These are phyloP conservation scores for Trypoxylon attenuatum DNA, from an alignment of 2,888 invertebrate species.

Conservation along the genomic window DNA sequence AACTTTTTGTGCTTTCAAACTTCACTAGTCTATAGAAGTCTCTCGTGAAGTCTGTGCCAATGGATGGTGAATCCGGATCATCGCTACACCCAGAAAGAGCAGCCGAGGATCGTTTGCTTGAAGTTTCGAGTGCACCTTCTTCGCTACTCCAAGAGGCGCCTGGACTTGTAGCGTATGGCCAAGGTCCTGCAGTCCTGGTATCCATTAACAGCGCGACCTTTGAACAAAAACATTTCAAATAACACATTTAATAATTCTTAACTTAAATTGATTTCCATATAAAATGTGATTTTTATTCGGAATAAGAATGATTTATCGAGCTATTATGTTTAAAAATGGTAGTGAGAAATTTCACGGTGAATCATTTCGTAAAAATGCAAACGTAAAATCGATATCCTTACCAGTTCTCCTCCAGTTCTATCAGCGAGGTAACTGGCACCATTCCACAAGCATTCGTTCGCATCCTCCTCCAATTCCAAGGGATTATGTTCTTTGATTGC, in stretches of 20 bases:
- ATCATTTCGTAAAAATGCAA: background rate
- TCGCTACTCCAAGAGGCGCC: conserved; percentile 77
- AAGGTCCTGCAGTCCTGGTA: conserved; percentile 77
- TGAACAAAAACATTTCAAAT: background rate
- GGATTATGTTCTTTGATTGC: conserved; percentile 85
- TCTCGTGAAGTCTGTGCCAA: conserved; percentile 85
- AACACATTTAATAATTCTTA: too few species aligned
- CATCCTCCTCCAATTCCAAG: conserved; percentile 84
- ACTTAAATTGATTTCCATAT: too few species aligned
- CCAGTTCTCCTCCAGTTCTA: conserved; percentile 81
- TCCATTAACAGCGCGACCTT: conserved; percentile 76
- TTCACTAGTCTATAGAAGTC: conserved; percentile 88
- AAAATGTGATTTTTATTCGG: too few species aligned
- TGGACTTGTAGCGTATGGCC: conserved; percentile 79
- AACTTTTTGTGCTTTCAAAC: conserved; percentile 87
- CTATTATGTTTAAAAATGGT: background rate
- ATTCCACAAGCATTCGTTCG: conserved; percentile 85
- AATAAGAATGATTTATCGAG: too few species aligned
- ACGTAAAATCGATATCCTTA: conserved; percentile 46
- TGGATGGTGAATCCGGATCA: conserved; percentile 80
- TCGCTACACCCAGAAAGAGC: conserved; percentile 81
- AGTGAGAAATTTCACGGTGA: background rate
- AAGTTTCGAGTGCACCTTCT: conserved; percentile 75
- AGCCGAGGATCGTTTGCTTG: conserved; percentile 83
- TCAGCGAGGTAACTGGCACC: conserved; percentile 83